Conservation (phyloP, 2,797 vertebrate species). For the Glossophaga mutica region DNA sequence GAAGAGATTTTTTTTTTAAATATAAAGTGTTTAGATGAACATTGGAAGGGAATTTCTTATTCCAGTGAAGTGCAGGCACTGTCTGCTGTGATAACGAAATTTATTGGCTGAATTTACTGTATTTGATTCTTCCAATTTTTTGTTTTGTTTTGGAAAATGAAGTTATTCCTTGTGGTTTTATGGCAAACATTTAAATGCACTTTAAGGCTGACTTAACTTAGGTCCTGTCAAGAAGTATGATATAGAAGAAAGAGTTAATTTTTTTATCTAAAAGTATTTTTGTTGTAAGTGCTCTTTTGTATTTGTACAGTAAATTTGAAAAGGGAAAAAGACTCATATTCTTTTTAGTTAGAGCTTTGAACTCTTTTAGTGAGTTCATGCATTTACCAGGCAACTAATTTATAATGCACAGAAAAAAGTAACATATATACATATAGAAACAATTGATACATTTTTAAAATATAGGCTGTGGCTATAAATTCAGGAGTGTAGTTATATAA, state of each 20-base stretch:
- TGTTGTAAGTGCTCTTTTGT: conserved; percentile 19
- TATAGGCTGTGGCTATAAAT: background rate
- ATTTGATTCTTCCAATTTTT: conserved; percentile 1
- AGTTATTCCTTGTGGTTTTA: background rate
- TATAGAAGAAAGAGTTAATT: conserved; percentile 53
- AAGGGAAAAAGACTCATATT: background rate
- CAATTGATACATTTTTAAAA: background rate
- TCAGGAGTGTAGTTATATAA: background rate
- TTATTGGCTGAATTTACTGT: background rate
- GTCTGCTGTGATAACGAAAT: background rate
- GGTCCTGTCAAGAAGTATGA: conserved; percentile 30
- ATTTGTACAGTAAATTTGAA: conserved; percentile 58
- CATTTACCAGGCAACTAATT: background rate
- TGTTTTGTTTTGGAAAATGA: conserved; percentile 14
- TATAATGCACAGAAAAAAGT: background rate
- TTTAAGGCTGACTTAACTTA: background rate
- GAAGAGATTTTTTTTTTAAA: background rate
- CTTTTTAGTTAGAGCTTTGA: background rate
- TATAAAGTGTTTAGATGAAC: background rate
- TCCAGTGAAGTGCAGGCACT: background rate
- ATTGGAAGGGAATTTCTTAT: background rate
- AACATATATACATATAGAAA: background rate
- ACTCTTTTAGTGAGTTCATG: background rate
- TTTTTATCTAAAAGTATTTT: conserved; percentile 57
- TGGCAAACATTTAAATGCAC: background rate